Percentiles rank a stretch among this genome's conserved stretches.
Evolutionary conservation across 1,140 invertebrate species (phyloP).

Genomic region (Rhysida immarginata): DNA sequence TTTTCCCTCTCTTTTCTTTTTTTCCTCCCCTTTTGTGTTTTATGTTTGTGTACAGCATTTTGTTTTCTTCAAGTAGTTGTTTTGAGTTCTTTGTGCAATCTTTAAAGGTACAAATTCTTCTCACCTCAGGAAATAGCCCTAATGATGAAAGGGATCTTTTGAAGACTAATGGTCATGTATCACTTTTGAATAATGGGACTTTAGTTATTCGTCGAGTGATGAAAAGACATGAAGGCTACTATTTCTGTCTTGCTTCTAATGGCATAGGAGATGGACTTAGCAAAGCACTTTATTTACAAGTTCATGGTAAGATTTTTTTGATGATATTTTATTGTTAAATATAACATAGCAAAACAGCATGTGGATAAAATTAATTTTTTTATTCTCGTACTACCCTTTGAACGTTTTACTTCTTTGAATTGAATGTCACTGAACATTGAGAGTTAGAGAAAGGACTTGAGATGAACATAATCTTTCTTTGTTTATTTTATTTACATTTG

Average conservation of each 20-base stretch:
- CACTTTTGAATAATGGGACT: background rate
- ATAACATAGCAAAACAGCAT: background rate
- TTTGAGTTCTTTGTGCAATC: no score
- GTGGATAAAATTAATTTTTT: background rate
- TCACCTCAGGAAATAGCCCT: background rate
- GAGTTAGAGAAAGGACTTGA: background rate
- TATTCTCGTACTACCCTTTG: no score
- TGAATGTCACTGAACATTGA: no score
- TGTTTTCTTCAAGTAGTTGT: no score
- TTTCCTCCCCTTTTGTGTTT: no score
- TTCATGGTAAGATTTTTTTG: conserved; percentile 9
- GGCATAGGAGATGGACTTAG: conserved; percentile 9
- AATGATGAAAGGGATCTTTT: background rate
- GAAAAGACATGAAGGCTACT: conserved; percentile 10
- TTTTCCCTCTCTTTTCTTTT: no score
- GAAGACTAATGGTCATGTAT: background rate
- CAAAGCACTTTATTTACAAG: conserved; percentile 10
- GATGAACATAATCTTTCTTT: background rate
- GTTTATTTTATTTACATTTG: background rate
- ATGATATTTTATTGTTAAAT: no score
- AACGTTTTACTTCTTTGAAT: no score
- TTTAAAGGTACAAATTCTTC: no score
- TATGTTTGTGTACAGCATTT: no score
- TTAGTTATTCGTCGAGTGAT: background rate
- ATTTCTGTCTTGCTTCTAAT: conserved; percentile 12